Percentiles rank a stretch among this genome's conserved stretches.
phyloP scores from a whole-genome alignment of 2,797 vertebrate genomes.

The Chlorospingus semifuscus region DNA sequence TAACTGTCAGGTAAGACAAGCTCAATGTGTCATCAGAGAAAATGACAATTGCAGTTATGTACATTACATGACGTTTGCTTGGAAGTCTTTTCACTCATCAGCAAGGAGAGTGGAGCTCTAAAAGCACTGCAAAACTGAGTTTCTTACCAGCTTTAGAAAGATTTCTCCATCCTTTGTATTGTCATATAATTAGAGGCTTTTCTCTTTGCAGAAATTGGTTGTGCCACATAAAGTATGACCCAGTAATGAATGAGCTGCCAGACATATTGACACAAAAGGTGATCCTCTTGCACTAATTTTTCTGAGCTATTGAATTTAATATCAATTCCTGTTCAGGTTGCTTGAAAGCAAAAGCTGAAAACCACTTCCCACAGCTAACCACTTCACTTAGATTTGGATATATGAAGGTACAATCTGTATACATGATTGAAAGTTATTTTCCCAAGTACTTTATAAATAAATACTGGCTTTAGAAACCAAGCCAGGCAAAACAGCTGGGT shows the following conservation, averaged over 20 bases:
- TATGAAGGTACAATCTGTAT: background rate
- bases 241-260: background rate
- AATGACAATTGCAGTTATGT: background rate
- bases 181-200: background rate
- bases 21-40: background rate
- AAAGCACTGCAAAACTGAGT: background rate
- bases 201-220: background rate
- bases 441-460: background rate
- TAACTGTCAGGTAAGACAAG: background rate
- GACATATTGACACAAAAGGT: background rate
- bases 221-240: background rate
- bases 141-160: background rate
- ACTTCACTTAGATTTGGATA: background rate
- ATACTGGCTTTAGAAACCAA: background rate
- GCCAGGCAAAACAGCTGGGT: background rate
- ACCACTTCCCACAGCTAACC: background rate
- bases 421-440: background rate
- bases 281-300: background rate
- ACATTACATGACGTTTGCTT: background rate
- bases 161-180: background rate
- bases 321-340: background rate
- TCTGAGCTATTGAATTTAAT: background rate
- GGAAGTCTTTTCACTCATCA: background rate
- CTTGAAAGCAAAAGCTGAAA: background rate
- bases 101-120: background rate